phyloP scores from a whole-genome alignment of 2,113 vertebrate species.

The Microcebus tavaratra region DNA sequence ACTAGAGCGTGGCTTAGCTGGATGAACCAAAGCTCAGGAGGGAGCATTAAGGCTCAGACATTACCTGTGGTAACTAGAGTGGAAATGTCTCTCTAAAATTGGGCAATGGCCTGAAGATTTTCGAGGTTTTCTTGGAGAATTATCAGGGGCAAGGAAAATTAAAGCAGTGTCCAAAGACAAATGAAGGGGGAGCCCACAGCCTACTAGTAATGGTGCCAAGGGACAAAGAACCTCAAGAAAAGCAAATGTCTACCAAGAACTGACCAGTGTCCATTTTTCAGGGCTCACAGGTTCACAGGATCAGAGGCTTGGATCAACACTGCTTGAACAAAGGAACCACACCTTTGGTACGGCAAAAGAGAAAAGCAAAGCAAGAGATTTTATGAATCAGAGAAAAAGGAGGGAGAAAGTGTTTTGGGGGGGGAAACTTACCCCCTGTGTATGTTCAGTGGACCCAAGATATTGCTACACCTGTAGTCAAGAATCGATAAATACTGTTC shows the following conservation, averaged over 20 bases:
- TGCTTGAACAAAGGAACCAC: neutral
- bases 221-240: neutral
- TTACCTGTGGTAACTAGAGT: neutral
- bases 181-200: neutral
- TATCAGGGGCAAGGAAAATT: neutral
- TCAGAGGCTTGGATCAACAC: neutral
- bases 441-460: neutral
- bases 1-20: slow-evolving; percentile 25
- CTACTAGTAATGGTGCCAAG: neutral
- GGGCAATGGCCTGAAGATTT: neutral
- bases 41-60: slow-evolving; percentile 42
- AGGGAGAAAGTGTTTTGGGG: neutral
- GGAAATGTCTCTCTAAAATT: neutral
- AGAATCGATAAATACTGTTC: neutral
- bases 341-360: neutral
- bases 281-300: neutral
- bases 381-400: neutral
- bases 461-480: neutral
- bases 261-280: neutral
- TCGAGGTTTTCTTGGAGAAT: neutral
- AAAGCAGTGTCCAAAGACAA: neutral
- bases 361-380: neutral
- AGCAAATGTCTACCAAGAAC: neutral
- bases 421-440: neutral
- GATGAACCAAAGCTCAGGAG: slow-evolving; percentile 30